Percentiles rank a stretch among this genome's conserved stretches.
Conservation (phyloP, 2,888 invertebrate genomes). For the Scaeva pyrastri region DNA sequence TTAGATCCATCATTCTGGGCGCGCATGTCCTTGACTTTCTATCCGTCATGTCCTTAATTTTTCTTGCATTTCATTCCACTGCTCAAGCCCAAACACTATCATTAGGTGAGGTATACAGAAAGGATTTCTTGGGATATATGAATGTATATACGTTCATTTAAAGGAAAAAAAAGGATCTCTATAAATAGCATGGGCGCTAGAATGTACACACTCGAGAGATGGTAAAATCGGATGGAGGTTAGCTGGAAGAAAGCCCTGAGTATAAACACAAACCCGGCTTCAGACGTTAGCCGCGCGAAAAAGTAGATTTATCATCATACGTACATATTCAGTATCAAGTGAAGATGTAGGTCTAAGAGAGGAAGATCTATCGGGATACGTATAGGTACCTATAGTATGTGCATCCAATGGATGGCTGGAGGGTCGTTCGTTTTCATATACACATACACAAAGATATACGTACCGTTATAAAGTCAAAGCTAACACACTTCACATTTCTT, state of each 20-base stretch:
- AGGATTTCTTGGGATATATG: constrained; percentile 9
- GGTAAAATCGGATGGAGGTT: constrained; percentile 3
- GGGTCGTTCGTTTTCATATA: constrained; percentile 30
- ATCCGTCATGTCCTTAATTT: constrained; percentile 50
- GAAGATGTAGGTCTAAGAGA: no score
- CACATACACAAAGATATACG: neutral
- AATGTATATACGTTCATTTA: neutral
- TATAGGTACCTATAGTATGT: neutral
- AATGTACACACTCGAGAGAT: neutral
- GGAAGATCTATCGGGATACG: no score
- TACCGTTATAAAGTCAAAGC: constrained; percentile 14
- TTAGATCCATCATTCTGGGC: constrained; percentile 61
- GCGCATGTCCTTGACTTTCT: constrained; percentile 71
- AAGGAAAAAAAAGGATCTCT: neutral
- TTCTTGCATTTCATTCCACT: constrained; percentile 24
- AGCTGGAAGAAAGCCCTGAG: neutral
- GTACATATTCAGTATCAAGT: neutral
- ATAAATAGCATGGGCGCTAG: no score
- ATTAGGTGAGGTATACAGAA: constrained; percentile 47
- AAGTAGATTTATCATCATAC: constrained; percentile 62
- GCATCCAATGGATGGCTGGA: constrained; percentile 10
- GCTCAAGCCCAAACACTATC: constrained; percentile 56
- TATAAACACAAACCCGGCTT: constrained; percentile 25
- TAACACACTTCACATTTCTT: constrained; percentile 56
- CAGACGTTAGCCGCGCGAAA: constrained; percentile 57